A percentile compares a stretch with the other conserved stretches of the same genome.
These are phyloP conservation scores for Caenorhabditis sp. DNA, from an alignment of 2,888 invertebrate species.

Conservation along the genomic window DNA sequence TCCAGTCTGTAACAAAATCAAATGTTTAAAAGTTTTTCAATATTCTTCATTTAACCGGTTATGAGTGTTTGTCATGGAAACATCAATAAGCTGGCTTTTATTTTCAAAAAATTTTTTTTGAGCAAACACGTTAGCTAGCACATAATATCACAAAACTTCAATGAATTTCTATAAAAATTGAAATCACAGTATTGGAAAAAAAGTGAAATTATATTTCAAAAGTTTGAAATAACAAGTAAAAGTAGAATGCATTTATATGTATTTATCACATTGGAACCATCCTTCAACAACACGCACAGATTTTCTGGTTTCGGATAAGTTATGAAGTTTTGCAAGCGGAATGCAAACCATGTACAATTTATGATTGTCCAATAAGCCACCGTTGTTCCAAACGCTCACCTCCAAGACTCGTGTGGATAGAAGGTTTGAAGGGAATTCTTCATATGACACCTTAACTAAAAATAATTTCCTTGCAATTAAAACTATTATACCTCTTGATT, in stretches of 20 bases:
- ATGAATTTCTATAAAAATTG: too few species aligned
- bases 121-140: too few species aligned
- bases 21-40: too few species aligned
- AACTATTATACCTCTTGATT: slow-evolving; percentile 91
- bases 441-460: slow-evolving; percentile 74
- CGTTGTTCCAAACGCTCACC: slow-evolving; percentile 84
- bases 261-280: slow-evolving; percentile 72
- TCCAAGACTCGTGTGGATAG: slow-evolving; percentile 68
- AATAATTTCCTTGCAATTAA: background rate
- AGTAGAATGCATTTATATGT: slow-evolving; percentile 37
- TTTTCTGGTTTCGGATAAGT: slow-evolving; percentile 64
- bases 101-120: too few species aligned
- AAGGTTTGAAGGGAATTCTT: slow-evolving; percentile 34
- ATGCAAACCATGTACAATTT: slow-evolving; percentile 84
- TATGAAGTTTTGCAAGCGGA: slow-evolving; percentile 76
- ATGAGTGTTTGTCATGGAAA: too few species aligned
- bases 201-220: too few species aligned
- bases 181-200: too few species aligned
- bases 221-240: too few species aligned
- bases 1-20: too few species aligned
- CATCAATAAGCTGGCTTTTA: too few species aligned
- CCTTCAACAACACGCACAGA: slow-evolving; percentile 69
- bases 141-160: too few species aligned
- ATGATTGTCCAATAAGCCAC: slow-evolving; percentile 84
- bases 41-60: too few species aligned